Evolutionary conservation across 1,140 invertebrate genomes (phyloP), one percentile per base, ranked within the genome.

Genomic region (Achatina immaculata): DNA sequence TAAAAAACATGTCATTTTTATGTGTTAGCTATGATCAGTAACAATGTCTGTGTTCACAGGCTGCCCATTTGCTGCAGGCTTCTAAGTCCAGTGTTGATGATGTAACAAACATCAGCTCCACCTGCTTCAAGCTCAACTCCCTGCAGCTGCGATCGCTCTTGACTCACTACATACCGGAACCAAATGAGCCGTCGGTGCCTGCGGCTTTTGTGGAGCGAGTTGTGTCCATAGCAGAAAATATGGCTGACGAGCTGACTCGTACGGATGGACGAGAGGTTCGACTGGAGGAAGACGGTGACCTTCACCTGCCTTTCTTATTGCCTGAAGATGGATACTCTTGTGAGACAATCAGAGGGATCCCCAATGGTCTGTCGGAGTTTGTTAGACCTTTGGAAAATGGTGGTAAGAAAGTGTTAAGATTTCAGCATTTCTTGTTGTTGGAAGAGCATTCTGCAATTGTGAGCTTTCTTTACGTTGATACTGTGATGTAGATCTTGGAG

Each of bases 241-340:
- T 98, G 40, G 97, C 97, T 1, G 98, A 99, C 90, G 96, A 98
- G 88, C 92, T 98, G 72, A 95, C 95, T 1, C 92, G 95, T 42
- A 95, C 96, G 28, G 97, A 99, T 89, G 97, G 97, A 0, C 93
- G 96, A 24, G 95, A 97, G 90, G 95, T 97, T 43, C 90, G 88
- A 58, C 80, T 94, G 51, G 93, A 94, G 82, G 98, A 99, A 91
- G 96, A 97, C 87, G 93, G 94, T 19, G 95, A 97, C 85, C 93
- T 99, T 31, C 95, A 96, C 85, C 92, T 99, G 28, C 96, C 96
- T 6, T 95, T 99, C 76, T 92, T 99, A 7, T 92, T 99, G 21
- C 98, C 98, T 0, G 97, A 98, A 88, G 98, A 99, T 92, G 98
- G 98, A 21, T 99, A 99, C 92, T 98, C 97, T 87, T 98, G 97